Conservation (phyloP, 1,140 invertebrate genomes). For the Polypedilum vanderplanki region DNA sequence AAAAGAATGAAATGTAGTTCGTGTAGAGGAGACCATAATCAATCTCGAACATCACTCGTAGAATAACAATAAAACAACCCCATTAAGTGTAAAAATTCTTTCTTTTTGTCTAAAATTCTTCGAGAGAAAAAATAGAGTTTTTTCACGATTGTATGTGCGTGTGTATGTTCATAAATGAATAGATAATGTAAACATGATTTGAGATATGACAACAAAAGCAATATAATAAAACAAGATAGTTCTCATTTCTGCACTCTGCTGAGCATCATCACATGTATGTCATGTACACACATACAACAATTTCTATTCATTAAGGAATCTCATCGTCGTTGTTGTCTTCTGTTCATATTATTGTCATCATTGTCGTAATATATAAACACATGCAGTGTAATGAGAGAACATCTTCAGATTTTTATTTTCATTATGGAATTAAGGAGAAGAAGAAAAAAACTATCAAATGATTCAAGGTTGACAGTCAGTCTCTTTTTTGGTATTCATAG, state of each 20-base stretch:
- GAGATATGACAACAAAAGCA: conserved; percentile 18
- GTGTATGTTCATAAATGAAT: conserved; percentile 5
- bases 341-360: conserved; percentile 5
- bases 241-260: not conserved
- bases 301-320: conserved; percentile 19
- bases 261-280: not conserved
- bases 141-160: not conserved
- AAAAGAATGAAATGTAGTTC: not conserved
- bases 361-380: not conserved
- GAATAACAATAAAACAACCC: conserved; percentile 24
- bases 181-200: conserved; percentile 13
- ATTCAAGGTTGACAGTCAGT: not conserved
- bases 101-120: not conserved
- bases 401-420: not conserved
- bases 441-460: not conserved
- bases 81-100: not conserved
- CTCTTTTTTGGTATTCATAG: not conserved
- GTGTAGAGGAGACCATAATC: not conserved
- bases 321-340: not conserved
- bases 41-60: conserved; percentile 12
- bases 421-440: not conserved
- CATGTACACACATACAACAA: not conserved
- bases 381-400: not conserved
- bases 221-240: conserved; percentile 7
- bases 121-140: too few species aligned